A percentile compares a stretch with the other conserved stretches of the same genome.
These are phyloP conservation scores for Rhagonycha fulva DNA, from an alignment of 2,888 invertebrate species.

Conservation along the genomic window DNA sequence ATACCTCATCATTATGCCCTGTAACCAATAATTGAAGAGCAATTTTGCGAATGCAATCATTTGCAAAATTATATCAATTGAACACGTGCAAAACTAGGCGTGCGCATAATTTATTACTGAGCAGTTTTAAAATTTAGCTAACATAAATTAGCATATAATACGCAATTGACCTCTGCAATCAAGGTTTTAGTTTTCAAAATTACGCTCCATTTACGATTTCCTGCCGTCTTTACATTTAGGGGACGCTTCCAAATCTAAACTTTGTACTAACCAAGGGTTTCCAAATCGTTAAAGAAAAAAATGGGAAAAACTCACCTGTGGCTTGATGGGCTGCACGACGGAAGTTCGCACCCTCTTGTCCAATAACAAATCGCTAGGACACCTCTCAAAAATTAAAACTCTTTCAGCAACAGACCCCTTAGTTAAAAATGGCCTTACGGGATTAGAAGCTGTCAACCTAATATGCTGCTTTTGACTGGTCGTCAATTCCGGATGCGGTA, in stretches of 20 bases:
- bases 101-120: background rate
- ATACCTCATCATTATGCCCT: background rate
- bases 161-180: background rate
- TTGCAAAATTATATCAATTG: background rate
- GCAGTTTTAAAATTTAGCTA: background rate
- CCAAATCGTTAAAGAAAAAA: background rate
- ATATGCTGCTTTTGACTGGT: slow-evolving; percentile 64
- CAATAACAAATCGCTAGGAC: slow-evolving; percentile 77
- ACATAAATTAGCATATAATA: background rate
- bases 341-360: slow-evolving; percentile 69
- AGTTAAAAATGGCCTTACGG: slow-evolving; percentile 83
- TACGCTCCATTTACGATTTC: background rate
- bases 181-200: background rate
- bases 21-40: background rate
- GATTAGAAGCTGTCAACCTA: slow-evolving; percentile 58
- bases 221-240: background rate
- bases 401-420: slow-evolving; percentile 90
- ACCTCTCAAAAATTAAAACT: slow-evolving; percentile 88
- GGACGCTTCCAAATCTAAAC: background rate
- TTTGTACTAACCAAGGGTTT: background rate
- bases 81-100: background rate
- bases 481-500: slow-evolving; percentile 71
- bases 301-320: slow-evolving; percentile 46
- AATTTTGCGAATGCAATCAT: background rate
- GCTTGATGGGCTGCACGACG: slow-evolving; percentile 54